Evolutionary conservation across 2,888 invertebrate genomes (phyloP).

Genomic region (Drosophila hamatofila): DNA sequence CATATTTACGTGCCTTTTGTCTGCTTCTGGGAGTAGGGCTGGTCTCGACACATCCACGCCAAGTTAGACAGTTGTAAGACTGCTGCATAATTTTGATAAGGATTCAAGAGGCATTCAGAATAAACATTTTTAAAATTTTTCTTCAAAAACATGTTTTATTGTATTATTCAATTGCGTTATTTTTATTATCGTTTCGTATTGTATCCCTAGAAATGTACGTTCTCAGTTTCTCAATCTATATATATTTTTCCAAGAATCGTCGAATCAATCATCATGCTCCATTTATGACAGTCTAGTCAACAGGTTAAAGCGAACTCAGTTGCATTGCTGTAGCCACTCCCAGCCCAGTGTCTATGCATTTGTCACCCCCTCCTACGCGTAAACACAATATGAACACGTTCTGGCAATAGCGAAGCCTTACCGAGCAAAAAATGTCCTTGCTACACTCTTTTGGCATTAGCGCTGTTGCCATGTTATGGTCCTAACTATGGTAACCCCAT

Average conservation of each 20-base stretch:
- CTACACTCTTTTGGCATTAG: conserved; percentile 6
- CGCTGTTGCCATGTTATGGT: conserved; percentile 12
- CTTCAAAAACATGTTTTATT: neutral
- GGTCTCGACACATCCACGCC: neutral
- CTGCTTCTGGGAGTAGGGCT: neutral
- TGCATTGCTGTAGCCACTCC: conserved; percentile 10
- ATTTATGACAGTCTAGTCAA: conserved; percentile 3
- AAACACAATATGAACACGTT: conserved; percentile 11
- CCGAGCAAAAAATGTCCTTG: conserved; percentile 6
- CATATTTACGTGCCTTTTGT: conserved; percentile 31
- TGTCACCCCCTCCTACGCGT: conserved; percentile 2
- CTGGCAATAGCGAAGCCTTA: neutral
- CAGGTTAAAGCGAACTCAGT: conserved; percentile 3
- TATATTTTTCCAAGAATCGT: neutral
- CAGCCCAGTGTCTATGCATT: neutral
- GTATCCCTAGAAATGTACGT: neutral
- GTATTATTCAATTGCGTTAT: neutral
- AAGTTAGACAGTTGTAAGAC: conserved; percentile 1
- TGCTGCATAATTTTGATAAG: neutral
- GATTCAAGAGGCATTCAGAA: neutral
- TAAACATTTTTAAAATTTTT: neutral
- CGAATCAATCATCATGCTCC: neutral
- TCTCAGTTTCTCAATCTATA: neutral
- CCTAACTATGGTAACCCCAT: conserved; percentile 9
- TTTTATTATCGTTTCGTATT: neutral